Base-by-base conservation (phyloP, 2,113 vertebrate genomes). In the Potamarius usumacintae region DNA sequence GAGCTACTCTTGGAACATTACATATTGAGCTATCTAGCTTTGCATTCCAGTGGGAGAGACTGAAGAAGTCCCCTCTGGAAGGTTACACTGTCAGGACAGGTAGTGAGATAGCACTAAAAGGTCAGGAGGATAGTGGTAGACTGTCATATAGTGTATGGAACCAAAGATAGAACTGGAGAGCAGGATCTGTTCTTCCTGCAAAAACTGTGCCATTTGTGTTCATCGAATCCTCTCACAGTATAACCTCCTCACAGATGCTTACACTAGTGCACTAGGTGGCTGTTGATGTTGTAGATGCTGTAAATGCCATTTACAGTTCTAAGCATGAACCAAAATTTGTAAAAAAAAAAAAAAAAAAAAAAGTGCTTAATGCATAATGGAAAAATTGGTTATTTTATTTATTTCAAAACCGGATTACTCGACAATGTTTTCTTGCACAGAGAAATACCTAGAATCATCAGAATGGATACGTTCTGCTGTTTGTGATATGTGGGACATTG, bases 51-150 rank as follows among this genome's bases (percentile, higher is more conserved):
- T 87, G 85, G 87, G 89, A 87, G 7, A 87, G 48, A 72, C 34
- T 89, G 55, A 88, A 87, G 34, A 87, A 42, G 58, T 89, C 90
- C 30, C 30, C 22, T 76, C 55, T 89, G 17, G 50, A 88, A 15
- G 82, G n/a, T 63, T 89, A 89, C 27, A 88, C 15, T 58, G 63
- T 79, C 74, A 90, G 67, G 83, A 86, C 67, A 86, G 80, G 7
- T 20, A 80, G 83, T 63, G 48, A 85, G 25, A 4, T 76, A 3
- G 10, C 63, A 76, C 10, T 25, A 25, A 9, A 7, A n/a, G 10
- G 8, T 34, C 0, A 72, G 34, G 50, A 65, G 0, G 83, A 22
- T 22, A 72, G 72, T 74, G 53, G 50, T 60, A 58, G 34, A 5
- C 55, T 8, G 76, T 12, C 60, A 60, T 65, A 30, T n/a, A n/a